phyloP scores from a whole-genome alignment of 2,797 vertebrate species.

The Tauraco hartlaubi region DNA sequence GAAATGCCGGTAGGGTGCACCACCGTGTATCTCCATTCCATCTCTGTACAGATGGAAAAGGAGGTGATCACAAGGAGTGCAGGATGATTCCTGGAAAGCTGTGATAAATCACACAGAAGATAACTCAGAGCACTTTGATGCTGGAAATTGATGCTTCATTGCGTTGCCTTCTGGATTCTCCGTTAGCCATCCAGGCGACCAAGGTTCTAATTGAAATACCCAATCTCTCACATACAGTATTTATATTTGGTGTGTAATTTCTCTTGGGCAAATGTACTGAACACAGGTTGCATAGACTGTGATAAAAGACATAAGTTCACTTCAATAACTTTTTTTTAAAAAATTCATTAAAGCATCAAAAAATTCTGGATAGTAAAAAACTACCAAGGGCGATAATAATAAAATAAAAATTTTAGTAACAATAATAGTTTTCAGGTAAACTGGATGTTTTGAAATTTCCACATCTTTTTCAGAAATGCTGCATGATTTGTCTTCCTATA shows the following conservation, averaged over 20 bases:
- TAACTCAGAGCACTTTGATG: conserved; percentile 8
- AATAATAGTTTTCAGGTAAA: background rate
- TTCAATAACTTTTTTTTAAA: accelerated
- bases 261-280: background rate
- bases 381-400: background rate
- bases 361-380: background rate
- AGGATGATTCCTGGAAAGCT: conserved; percentile 42
- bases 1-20: conserved; percentile 2
- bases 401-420: background rate
- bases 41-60: background rate
- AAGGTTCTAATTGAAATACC: background rate
- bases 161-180: background rate
- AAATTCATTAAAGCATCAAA: background rate
- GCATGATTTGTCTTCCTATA: background rate
- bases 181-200: background rate
- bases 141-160: background rate
- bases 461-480: background rate
- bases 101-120: background rate
- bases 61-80: background rate
- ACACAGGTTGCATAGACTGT: background rate
- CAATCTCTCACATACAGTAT: background rate
- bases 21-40: background rate
- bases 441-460: background rate
- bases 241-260: background rate
- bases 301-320: background rate